Base-by-base conservation (phyloP, 2,888 invertebrate genomes). In the Tetragonisca angustula region DNA sequence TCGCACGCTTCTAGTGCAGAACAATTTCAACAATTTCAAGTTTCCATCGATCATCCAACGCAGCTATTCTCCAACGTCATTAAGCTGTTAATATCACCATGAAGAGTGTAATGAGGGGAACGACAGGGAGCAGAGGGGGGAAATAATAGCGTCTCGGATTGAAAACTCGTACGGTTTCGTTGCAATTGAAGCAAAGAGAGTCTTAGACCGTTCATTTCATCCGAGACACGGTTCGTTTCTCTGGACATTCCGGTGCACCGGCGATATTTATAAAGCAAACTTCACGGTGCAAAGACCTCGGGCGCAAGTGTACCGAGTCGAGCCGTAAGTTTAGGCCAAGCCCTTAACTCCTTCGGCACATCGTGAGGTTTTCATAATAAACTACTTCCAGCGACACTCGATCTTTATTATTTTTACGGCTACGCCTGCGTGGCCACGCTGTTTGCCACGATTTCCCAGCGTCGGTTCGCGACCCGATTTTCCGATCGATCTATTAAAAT, bases 261-360 rank as follows among this genome's bases (percentile, higher is more conserved):
- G 84, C 84, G 91, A 87, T 92, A 90, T 92, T 91, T 91, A 90
- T 89, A 92, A 90, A 91, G 91, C 90, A 91, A 92, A 91, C 91
- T 87, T 87, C 77, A 79, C 83, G 85, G 89, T 87, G 89, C 90
- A 88, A 90, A 89, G 90, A 90, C 90, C 90, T 81, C 89, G 83
- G 43, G 64, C 79, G 68, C 86, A 52, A 74, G 79, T 68, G 71
- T 61, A 74, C 76, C 62, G 49, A 72, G 65, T 43, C 32, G 67
- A 72, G 81, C 81, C 79, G 84, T 78, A 82, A 86, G 78, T 88
- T 86, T 88, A 79, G 78, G 83, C 79, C 80, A 82, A 89, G 88
- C 87, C 90, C 87, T 91, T 90, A 90, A 90, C 89, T 90, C 90
- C 88, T 84, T 90, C 89, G 88, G 81, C 83, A 87, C 85, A 82